These are phyloP conservation scores for Hoplias malabaricus DNA, from an alignment of 2,113 vertebrate species.

Conservation along the genomic window DNA sequence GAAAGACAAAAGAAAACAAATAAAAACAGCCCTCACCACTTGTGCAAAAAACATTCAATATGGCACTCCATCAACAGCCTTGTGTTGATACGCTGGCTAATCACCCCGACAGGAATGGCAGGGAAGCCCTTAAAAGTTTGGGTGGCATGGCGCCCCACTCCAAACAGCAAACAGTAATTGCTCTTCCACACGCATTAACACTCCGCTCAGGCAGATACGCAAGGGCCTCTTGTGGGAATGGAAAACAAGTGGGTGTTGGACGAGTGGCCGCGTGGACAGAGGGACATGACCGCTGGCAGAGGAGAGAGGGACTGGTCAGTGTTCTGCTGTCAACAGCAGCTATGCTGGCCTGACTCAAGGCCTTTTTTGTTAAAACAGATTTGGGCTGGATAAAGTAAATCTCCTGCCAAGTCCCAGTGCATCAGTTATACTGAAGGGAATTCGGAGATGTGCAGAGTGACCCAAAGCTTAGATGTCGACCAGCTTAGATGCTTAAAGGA, in stretches of 20 bases:
- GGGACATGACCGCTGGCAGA: conserved; percentile 57
- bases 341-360: neutral
- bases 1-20: neutral
- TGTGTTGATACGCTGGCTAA: conserved; percentile 24
- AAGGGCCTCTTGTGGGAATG: conserved; percentile 62
- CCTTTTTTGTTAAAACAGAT: neutral
- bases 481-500: no score
- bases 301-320: conserved; percentile 32
- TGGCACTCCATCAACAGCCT: neutral
- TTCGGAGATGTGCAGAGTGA: no score
- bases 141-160: conserved; percentile 56
- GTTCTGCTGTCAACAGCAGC: conserved; percentile 23
- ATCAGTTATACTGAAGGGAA: neutral
- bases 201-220: conserved; percentile 57
- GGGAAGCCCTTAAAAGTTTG: conserved; percentile 67
- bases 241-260: conserved; percentile 73
- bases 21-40: neutral
- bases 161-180: conserved; percentile 67
- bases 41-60: neutral
- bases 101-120: neutral
- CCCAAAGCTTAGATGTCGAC: no score
- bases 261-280: conserved; percentile 68
- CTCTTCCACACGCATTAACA: conserved; percentile 55
- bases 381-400: neutral
- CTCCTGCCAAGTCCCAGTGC: neutral